Evolutionary conservation across 2,113 vertebrate genomes (phyloP).

Genomic region (Prochilodus magdalenae): DNA sequence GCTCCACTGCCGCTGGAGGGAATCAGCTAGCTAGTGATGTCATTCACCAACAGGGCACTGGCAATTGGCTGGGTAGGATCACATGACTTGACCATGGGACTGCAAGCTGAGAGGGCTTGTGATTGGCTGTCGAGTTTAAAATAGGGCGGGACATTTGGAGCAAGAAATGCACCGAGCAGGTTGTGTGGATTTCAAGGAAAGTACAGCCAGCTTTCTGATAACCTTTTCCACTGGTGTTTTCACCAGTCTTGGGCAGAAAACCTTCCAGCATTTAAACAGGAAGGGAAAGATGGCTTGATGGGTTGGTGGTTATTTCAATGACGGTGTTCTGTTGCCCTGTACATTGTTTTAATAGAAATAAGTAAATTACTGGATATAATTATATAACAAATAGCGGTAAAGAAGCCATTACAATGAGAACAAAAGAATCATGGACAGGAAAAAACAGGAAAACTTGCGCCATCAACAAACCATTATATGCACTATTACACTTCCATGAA

Average conservation of each 20-base stretch:
- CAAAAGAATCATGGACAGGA: too few relatives aligned
- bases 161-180: background rate
- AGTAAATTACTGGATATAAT: too few relatives aligned
- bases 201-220: background rate
- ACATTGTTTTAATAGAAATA: too few relatives aligned
- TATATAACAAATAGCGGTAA: too few relatives aligned
- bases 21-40: conserved; percentile 93
- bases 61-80: conserved; percentile 83
- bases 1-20: conserved; percentile 97
- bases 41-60: conserved; percentile 76
- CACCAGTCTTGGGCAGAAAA: background rate
- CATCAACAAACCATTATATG: too few relatives aligned
- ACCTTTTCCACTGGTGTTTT: background rate
- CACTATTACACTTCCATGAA: too few relatives aligned
- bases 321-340: too few relatives aligned
- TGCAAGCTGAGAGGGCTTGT: conserved; percentile 79
- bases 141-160: conserved; percentile 64
- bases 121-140: conserved; percentile 76
- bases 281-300: too few relatives aligned
- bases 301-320: too few relatives aligned
- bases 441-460: too few relatives aligned
- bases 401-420: too few relatives aligned
- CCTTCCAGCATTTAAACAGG: too few relatives aligned
- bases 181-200: background rate
- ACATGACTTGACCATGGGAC: conserved; percentile 83